phyloP scores from a whole-genome alignment of 1,140 invertebrate genomes.

The Drosophila oshimai region DNA sequence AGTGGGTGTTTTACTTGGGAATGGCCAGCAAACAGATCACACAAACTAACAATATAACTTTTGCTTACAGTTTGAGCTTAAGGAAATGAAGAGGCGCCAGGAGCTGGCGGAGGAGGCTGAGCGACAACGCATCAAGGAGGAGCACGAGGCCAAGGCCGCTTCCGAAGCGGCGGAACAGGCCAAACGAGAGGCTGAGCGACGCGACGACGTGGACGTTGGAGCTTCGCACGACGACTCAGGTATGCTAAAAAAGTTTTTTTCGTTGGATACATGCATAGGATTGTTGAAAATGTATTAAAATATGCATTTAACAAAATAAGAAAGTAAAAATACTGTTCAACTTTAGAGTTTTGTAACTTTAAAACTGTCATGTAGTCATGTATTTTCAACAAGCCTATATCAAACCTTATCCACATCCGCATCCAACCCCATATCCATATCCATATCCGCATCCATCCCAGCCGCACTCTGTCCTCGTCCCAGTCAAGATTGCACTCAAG shows the following conservation, averaged over 20 bases:
- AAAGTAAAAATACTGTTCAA: too few species aligned
- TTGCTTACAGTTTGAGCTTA: slow-evolving; percentile 94
- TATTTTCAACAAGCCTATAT: background rate
- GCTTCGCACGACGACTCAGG: slow-evolving; percentile 76
- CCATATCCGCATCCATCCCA: slow-evolving; percentile 5
- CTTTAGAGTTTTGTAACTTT: too few species aligned
- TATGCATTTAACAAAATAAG: too few species aligned
- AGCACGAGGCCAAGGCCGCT: slow-evolving; percentile 86
- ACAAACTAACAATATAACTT: background rate
- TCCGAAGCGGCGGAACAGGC: slow-evolving; percentile 84
- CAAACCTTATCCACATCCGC: background rate
- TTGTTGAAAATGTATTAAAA: background rate
- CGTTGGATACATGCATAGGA: background rate
- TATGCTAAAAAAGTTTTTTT: slow-evolving; percentile 20
- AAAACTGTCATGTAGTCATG: too few species aligned
- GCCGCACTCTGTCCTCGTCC: background rate
- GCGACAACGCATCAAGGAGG: slow-evolving; percentile 85
- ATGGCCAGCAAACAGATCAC: background rate
- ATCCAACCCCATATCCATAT: background rate
- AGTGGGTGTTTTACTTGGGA: slow-evolving; percentile 85
- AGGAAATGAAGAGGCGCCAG: slow-evolving; percentile 95
- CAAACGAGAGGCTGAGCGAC: slow-evolving; percentile 76
- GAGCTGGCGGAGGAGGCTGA: slow-evolving; percentile 93
- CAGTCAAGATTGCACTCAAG: slow-evolving; percentile 19
- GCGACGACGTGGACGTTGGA: slow-evolving; percentile 83